Evolutionary conservation across 2,888 invertebrate genomes (phyloP), one percentile per base, ranked within the genome.

Genomic region (Tortrix viridana): DNA sequence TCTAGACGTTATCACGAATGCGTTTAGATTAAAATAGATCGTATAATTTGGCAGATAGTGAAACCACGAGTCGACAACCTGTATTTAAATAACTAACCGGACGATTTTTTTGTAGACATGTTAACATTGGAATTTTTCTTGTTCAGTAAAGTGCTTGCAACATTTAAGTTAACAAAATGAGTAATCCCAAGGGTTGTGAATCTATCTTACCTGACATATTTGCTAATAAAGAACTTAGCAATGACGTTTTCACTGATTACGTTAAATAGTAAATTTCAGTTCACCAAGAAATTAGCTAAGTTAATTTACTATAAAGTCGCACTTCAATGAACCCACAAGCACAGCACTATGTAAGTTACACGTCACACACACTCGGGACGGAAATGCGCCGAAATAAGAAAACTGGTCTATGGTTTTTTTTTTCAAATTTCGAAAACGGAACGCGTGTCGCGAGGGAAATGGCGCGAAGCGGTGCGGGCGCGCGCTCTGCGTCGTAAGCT

Each of bases 401-500:
- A 67, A 72, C 62, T 62, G 53, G 58, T 63, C 58, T 58, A 53
- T 58, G 63, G 68, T 65, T 56, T 56, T 64, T 65, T 56, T 56
- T 64, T 68, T 68, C 67, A 60, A 67, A 69, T 74, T 73, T 76
- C 66, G 71, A 71, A 76, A 75, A 73, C 72, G 71, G 71, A 74
- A 73, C 74, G 69, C 65, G 70, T 70, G 72, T 71, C 70, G 67
- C 66, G 75, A 72, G 75, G 77, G 75, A 77, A 80, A 77, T 79
- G 76, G 71, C 72, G 74, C 71, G 74, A 69, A 72, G 74, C 77
- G 78, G 82, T 80, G 80, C 89, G 86, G 80, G 87, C 87, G 87
- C 83, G 79, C 89, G 74, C 84, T 75, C 73, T 80, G 89, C 88
- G 85, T 78, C 75, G 89, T 76, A 79, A 85, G 73, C 84, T 84